Base-by-base conservation (phyloP, 2,113 vertebrate species). In the Oostethus manadensis region DNA sequence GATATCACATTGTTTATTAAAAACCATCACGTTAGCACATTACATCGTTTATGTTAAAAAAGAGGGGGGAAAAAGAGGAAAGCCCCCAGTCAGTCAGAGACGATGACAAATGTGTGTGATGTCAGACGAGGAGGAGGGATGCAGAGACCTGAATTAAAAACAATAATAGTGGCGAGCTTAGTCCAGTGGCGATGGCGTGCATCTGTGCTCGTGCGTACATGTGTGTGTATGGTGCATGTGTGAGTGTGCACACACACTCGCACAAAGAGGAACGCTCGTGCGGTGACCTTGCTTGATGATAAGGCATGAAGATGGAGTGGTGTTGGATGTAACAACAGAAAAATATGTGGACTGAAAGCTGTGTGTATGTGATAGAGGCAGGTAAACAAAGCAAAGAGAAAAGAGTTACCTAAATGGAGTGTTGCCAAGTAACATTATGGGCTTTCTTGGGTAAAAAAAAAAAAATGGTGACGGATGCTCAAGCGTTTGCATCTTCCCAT, bases 251-350 rank as follows among this genome's bases (percentile, higher is more conserved):
- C 66, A 35, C 51, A 45, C 56, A 42, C 68, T 56, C 65, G 51
- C 71, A 62, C 68, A 58, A 1, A 70, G 45, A 63, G 58, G 29
- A 58, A 29, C 61, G 68, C 77, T 83, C 82, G 88, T 86, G 80
- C 62, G 80, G 64, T 84, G 85, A 84, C 83, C 83, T 89, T 89
- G 81, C 68, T 64, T 66, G 61, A 73, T 73, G 82, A 87, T 87
- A 82, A 81, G 79, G 73, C 76, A 79, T 81, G 72, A 82, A 86
- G 81, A 87, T 75, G 80, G 79, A 84, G 76, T 79, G 74, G 75
- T 68, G 73, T 78, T 76, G 76, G 74, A 77, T 68, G 64, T 67
- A 84, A 79, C 76, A 80, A 76, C 71, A 22, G 50, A 71, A 79
- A 69, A 71, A 73, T 58, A 70, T 58, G 48, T 58, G 58, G 56